A percentile compares a stretch with the other conserved stretches of the same genome.
Conservation (phyloP, 2,113 vertebrate genomes). For the Corydoras sp. region DNA sequence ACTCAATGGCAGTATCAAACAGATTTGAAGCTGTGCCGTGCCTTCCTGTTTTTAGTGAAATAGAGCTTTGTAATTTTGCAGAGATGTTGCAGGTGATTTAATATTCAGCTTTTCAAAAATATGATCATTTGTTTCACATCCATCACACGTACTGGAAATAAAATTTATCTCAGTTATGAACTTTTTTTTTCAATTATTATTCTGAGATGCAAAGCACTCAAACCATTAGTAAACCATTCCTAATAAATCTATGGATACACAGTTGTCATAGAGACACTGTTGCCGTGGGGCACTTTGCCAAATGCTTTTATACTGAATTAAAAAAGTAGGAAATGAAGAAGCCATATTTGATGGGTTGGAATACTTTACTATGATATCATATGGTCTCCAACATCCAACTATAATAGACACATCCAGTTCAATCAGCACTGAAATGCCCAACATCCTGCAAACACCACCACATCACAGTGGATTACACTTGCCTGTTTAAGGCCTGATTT, state of each 20-base stretch:
- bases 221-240: constrained; percentile 26
- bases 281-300: constrained; percentile 20
- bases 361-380: constrained; percentile 8
- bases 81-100: too few relatives aligned
- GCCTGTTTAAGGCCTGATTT: background rate
- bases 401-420: background rate
- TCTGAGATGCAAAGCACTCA: constrained; percentile 27
- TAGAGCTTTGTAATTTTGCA: too few relatives aligned
- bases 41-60: too few relatives aligned
- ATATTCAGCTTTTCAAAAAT: too few relatives aligned
- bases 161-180: constrained; percentile 8
- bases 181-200: constrained; percentile 16
- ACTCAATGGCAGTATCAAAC: too few relatives aligned
- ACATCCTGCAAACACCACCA: background rate
- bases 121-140: too few relatives aligned
- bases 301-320: constrained; percentile 19
- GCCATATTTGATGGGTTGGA: constrained; percentile 21
- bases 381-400: background rate
- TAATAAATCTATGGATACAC: constrained; percentile 41
- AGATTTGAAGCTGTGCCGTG: too few relatives aligned
- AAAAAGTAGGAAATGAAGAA: constrained; percentile 10
- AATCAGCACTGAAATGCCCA: background rate
- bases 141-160: background rate
- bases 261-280: constrained; percentile 46
- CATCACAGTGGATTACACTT: background rate